phyloP scores from a whole-genome alignment of 2,888 invertebrate species.

The Tenthredo mesomela region DNA sequence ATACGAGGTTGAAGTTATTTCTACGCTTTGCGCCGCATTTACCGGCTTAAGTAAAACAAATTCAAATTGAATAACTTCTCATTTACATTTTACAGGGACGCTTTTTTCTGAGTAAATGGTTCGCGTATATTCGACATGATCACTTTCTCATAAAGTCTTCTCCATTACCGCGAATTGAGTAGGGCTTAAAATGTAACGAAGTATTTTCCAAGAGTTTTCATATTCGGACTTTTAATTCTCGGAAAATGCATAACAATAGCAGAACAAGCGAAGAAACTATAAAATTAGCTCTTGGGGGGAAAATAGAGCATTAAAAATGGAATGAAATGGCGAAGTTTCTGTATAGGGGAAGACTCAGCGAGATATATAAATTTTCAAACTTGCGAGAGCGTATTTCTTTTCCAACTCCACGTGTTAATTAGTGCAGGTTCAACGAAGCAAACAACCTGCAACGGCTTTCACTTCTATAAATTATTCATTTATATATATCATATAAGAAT shows the following conservation, averaged over 20 bases:
- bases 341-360: background rate
- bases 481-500: background rate
- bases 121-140: background rate
- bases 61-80: slow-evolving; percentile 44
- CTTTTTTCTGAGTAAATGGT: background rate
- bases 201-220: background rate
- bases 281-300: background rate
- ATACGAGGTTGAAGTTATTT: slow-evolving; percentile 27
- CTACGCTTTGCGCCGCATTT: slow-evolving; percentile 4
- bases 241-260: background rate
- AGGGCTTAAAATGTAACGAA: background rate
- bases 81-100: background rate
- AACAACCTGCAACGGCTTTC: background rate
- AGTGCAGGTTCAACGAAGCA: background rate
- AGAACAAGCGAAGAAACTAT: background rate
- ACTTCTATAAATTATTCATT: slow-evolving; percentile 29
- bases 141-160: background rate
- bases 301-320: background rate
- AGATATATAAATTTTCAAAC: background rate
- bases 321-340: background rate
- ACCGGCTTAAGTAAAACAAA: background rate
- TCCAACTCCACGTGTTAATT: slow-evolving; percentile 16
- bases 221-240: background rate
- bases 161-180: background rate
- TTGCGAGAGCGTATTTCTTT: background rate